Conservation (phyloP, 2,888 invertebrate species). For the Lepidochitona cinerea region DNA sequence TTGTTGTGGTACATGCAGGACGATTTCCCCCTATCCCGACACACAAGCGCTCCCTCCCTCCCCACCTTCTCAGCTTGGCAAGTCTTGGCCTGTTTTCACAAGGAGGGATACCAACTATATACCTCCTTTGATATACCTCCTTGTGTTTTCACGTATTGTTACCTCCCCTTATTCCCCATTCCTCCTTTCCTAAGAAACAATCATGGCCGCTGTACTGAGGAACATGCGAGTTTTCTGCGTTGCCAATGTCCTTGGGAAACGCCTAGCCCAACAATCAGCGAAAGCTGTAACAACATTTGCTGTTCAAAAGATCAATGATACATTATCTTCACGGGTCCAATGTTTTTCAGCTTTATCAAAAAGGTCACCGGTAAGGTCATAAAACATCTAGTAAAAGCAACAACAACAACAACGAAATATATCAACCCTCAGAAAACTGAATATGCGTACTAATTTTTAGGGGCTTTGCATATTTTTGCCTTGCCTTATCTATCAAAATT, state of each 20-base stretch:
- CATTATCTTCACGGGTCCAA: not conserved
- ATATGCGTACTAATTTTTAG: no score
- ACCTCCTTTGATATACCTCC: not conserved
- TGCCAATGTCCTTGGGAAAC: not conserved
- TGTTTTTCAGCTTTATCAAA: not conserved
- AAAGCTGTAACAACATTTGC: not conserved
- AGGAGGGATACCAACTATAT: no score
- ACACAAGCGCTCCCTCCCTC: conserved; percentile 3
- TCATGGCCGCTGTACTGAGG: not conserved
- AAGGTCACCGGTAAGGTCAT: not conserved
- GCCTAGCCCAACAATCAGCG: not conserved
- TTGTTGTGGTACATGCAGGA: no score
- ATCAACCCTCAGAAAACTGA: no score
- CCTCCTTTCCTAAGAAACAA: no score
- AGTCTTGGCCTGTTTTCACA: no score
- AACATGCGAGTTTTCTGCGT: conserved; percentile 6
- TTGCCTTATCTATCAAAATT: no score
- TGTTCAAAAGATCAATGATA: not conserved
- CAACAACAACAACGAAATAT: not conserved
- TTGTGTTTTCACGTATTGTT: not conserved
- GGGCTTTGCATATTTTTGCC: no score
- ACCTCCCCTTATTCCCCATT: no score
- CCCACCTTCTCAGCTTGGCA: not conserved
- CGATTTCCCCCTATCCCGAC: not conserved
- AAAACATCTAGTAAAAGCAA: not conserved